These are phyloP conservation scores for Vidua chalybeata DNA, from an alignment of 2,113 vertebrate species.

Conservation along the genomic window DNA sequence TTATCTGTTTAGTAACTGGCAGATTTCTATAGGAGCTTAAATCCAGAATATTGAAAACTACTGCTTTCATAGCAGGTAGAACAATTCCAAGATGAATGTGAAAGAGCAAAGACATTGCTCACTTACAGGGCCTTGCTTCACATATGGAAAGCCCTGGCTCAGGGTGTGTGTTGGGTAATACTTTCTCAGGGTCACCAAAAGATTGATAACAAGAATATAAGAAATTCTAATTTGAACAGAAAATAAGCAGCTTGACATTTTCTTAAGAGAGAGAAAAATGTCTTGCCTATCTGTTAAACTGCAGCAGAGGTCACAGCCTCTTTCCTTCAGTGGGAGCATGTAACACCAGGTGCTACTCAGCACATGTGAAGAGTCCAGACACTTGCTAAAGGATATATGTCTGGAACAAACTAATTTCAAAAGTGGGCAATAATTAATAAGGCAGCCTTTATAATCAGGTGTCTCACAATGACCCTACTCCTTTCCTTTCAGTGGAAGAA, in stretches of 20 bases:
- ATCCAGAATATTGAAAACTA: not conserved
- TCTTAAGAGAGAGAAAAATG: not conserved
- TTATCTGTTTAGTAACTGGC: not conserved
- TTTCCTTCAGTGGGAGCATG: not conserved
- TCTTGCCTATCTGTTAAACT: not conserved
- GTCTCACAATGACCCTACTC: not conserved
- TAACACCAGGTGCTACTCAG: not conserved
- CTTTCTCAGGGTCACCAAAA: not conserved
- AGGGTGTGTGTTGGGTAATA: not conserved
- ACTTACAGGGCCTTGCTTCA: not conserved
- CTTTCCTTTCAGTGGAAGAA: not conserved
- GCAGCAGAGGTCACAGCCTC: not conserved
- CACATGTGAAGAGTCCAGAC: not conserved
- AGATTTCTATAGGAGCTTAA: not conserved
- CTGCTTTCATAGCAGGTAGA: not conserved
- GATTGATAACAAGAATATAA: not conserved
- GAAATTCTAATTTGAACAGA: not conserved
- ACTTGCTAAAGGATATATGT: not conserved
- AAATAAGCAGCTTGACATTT: not conserved
- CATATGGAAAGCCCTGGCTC: not conserved
- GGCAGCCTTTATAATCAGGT: not conserved
- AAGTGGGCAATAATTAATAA: not conserved
- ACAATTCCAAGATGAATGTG: not conserved
- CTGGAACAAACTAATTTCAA: not conserved
- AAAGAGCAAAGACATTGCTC: not conserved